These are phyloP conservation scores for Oreohelix idahoensis DNA, from an alignment of 1,140 invertebrate genomes.

Conservation along the genomic window DNA sequence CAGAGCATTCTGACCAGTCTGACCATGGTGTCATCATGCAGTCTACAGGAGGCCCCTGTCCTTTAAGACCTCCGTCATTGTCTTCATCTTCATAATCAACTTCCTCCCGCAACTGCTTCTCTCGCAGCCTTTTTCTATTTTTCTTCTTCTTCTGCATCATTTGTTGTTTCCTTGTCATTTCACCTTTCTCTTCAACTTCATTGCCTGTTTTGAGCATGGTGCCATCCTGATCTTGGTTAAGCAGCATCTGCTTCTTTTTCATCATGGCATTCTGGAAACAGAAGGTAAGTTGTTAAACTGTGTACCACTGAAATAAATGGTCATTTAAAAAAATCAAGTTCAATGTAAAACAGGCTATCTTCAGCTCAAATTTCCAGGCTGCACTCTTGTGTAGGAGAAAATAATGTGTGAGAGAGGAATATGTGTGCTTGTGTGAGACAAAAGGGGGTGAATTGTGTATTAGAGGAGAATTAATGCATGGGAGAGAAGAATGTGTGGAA, in stretches of 20 bases:
- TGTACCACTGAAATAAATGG: no score
- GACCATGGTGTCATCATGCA: slow-evolving; percentile 72
- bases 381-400: no score
- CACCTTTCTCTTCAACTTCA: slow-evolving; percentile 33
- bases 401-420: no score
- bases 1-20: slow-evolving; percentile 70
- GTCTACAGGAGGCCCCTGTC: slow-evolving; percentile 46
- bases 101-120: not conserved
- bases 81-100: not conserved
- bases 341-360: no score
- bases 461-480: no score
- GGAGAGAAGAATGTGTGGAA: no score
- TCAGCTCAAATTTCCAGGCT: no score
- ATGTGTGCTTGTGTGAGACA: no score
- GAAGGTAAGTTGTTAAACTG: no score
- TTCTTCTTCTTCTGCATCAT: slow-evolving; percentile 40
- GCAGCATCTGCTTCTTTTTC: not conserved
- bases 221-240: not conserved
- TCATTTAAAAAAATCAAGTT: no score
- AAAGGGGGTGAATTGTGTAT: no score
- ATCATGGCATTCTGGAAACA: not conserved
- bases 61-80: not conserved
- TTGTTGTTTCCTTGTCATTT: slow-evolving; percentile 48
- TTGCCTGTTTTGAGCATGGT: slow-evolving; percentile 40
- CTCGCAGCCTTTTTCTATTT: slow-evolving; percentile 34